Evolutionary conservation across 2,888 invertebrate species (phyloP), one percentile per base, ranked within the genome.

Genomic region (Acleris emargana): DNA sequence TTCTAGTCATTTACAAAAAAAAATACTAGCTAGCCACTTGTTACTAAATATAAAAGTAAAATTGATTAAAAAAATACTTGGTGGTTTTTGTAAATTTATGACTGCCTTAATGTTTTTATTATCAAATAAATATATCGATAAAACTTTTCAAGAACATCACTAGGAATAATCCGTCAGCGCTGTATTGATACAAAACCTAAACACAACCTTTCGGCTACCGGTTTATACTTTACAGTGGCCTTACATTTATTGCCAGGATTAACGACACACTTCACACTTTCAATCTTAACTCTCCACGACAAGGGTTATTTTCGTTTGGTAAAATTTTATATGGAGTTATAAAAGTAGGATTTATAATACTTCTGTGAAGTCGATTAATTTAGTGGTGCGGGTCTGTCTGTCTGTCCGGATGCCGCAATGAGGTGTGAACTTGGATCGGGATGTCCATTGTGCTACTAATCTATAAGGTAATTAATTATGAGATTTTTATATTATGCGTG

Each of bases 171-270:
- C 76, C 83, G 80, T 84, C 84, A 83, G 79, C 84, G 80, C 80
- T 80, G 76, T 79, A 79, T 82, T 81, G 81, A 82, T 82, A 85
- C 85, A 84, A 83, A 82, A 80, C 80, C 79, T 81, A 83, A 76
- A 82, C 80, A 81, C 87, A 89, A 89, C 87, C 86, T 84, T 82
- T 83, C 80, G 81, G 89, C 90, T 89, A 90, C 90, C 88, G 90
- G 88, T 88, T 86, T 83, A 83, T 83, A 72, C 45, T 58, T 43
- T 45, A 54, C 57, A 74, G 78, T 79, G 73, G 71, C 75, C 75
- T 70, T 69, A 71, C 74, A 82, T 83, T 87, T 84, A 88, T 88
- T 81, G 80, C 76, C 73, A 72, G 78, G 84, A 83, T 87, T 83
- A 87, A 77, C 78, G 75, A 45, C 69, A 62, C 59, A 53, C 69